Evolutionary conservation across 2,113 vertebrate genomes (phyloP), one percentile per base, ranked within the genome.

Genomic region (Pelodiscus sinensis): DNA sequence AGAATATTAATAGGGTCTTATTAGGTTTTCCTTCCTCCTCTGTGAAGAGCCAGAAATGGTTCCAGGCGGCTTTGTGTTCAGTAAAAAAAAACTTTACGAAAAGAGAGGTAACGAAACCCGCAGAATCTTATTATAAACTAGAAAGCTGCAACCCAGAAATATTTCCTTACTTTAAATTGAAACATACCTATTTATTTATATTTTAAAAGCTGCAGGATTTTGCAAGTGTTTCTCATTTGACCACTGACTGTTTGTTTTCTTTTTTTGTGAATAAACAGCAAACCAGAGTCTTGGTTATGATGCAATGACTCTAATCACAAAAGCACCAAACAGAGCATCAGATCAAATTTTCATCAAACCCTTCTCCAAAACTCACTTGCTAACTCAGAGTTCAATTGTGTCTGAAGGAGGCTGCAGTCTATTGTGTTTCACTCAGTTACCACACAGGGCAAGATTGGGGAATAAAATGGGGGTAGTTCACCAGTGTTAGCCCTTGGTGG

Each of bases 171-270:
- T 85, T 77, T 90, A 91, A 95, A 94, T 95, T 96, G 91, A 94
- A 96, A 92, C 85, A 38, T 21, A 96, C 90, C 94, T 95, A 93
- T 73, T 79, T 9, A 89, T 92, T 94, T 80, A n/a, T 77, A 93
- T 65, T 65, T 65, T 81, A 92, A 92, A 91, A 89, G 92, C 86
- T 75, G 84, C 81, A 9, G 55, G 77, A 90, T 94, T 95, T 86
- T 35, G 13, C 94, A 95, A 96, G 96, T 97, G 97, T 95, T 97
- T 95, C 94, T 97, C 94, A 97, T 97, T 96, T 96, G 91, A 97
- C 92, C 90, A 83, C 95, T 92, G 86, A 35, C 97, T 97, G 82
- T 95, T 96, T 97, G 94, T 92, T 97, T 96, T 89, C 94, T 96
- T 94, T 94, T 44, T 84, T 88, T 71, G 54, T 38, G 90, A 73